A percentile compares a stretch with the other conserved stretches of the same genome.
Conservation (phyloP, 30 jellyfish, hydroid and myxozoan species). For the Aurelia sp. region DNA sequence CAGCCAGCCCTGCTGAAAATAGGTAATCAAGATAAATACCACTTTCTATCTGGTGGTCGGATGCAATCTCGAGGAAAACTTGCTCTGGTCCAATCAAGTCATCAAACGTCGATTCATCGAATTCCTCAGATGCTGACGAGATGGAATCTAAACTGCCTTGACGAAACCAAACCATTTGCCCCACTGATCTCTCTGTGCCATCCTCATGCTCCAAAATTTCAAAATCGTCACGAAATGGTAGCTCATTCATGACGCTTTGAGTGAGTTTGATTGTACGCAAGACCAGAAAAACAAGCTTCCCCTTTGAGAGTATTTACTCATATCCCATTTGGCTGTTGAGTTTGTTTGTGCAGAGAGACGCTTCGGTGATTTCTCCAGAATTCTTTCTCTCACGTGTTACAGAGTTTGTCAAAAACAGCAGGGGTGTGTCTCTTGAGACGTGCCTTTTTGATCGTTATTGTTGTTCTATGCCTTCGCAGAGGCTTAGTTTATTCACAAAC, state of each 20-base stretch:
- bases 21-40: constrained; percentile 58
- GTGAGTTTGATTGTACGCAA: not conserved
- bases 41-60: not conserved
- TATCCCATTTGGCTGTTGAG: not conserved
- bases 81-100: constrained; percentile 17
- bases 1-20: constrained; percentile 85
- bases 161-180: constrained; percentile 49
- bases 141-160: constrained; percentile 51
- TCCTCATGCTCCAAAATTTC: constrained; percentile 4
- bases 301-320: not conserved
- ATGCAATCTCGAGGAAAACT: not conserved
- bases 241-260: not conserved
- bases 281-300: not conserved
- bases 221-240: not conserved
- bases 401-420: constrained; percentile 1
- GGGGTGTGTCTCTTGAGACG: constrained; percentile 47
- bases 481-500: not conserved
- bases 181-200: not conserved
- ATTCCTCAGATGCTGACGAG: constrained; percentile 26
- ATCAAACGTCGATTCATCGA: constrained; percentile 54
- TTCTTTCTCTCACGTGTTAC: constrained; percentile 51
- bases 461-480: not conserved
- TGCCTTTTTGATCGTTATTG: not conserved
- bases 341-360: not conserved
- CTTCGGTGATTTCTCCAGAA: constrained; percentile 23